Conservation (phyloP, 1,140 invertebrate species). For the Cylas formicarius region DNA sequence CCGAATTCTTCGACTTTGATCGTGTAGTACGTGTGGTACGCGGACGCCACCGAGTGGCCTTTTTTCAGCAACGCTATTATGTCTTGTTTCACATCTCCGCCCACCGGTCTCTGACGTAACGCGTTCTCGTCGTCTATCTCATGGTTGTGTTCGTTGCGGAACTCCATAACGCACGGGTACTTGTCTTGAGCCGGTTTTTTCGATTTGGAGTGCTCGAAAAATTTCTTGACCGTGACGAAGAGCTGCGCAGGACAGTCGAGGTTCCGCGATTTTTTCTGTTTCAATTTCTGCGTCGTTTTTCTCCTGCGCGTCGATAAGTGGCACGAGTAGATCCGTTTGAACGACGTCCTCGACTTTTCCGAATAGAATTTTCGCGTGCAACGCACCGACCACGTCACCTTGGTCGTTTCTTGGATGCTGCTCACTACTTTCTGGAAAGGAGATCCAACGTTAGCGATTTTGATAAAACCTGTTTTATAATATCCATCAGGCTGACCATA, state of each 20-base stretch:
- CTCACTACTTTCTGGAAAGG: slow-evolving; percentile 7
- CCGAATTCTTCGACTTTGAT: slow-evolving; percentile 14
- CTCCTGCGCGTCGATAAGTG: slow-evolving; percentile 10
- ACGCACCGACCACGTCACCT: slow-evolving; percentile 11
- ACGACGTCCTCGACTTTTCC: background rate
- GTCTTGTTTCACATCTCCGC: background rate
- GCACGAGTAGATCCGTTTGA: slow-evolving; percentile 9
- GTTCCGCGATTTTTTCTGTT: slow-evolving; percentile 8
- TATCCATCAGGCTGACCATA: no score
- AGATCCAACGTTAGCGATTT: no score
- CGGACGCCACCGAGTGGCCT: slow-evolving; percentile 7
- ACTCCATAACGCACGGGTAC: slow-evolving; percentile 9
- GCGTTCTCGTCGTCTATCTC: slow-evolving; percentile 1
- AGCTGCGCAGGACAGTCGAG: slow-evolving; percentile 12
- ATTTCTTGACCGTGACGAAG: slow-evolving; percentile 5
- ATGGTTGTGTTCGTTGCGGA: slow-evolving; percentile 12
- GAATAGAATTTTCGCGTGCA: slow-evolving; percentile 11
- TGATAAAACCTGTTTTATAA: no score
- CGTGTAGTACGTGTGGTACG: slow-evolving; percentile 5
- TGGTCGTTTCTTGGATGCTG: slow-evolving; percentile 3
- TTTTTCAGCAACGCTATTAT: slow-evolving; percentile 9
- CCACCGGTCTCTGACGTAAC: slow-evolving; percentile 2
- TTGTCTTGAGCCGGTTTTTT: slow-evolving; percentile 2
- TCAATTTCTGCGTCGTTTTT: slow-evolving; percentile 6
- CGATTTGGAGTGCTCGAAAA: background rate